A percentile compares a stretch with the other conserved stretches of the same genome.
phyloP scores from a whole-genome alignment of 92 coral and sea anemone species.

The Parazoanthus atlanticus region DNA sequence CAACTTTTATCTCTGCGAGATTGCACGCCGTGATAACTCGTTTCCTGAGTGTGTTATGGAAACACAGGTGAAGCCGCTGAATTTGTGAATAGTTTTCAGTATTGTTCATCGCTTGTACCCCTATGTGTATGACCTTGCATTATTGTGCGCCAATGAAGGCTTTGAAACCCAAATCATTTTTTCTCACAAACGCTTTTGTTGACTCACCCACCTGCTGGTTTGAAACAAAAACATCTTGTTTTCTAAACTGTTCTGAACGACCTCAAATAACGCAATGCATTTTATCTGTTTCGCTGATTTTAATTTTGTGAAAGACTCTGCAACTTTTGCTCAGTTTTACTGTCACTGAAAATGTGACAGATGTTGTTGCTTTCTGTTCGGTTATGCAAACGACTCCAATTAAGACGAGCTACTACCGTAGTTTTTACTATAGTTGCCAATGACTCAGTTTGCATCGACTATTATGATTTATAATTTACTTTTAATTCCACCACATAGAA shows the following conservation, averaged over 20 bases:
- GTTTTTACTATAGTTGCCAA: neutral
- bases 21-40: neutral
- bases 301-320: neutral
- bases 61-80: neutral
- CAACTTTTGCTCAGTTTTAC: neutral
- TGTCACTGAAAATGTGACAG: neutral
- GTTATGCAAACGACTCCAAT: constrained; percentile 6
- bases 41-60: neutral
- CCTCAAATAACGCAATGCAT: neutral
- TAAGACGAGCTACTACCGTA: neutral
- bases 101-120: neutral
- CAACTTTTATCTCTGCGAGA: neutral
- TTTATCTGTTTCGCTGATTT: neutral
- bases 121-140: neutral
- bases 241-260: neutral
- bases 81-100: constrained; percentile 2
- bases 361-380: neutral
- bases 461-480: neutral
- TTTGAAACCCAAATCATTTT: neutral
- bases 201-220: constrained; percentile 28
- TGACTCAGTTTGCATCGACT: neutral
- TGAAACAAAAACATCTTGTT: constrained; percentile 22
- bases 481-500: neutral
- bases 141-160: neutral
- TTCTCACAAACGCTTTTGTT: constrained; percentile 6